Evolutionary conservation across 2,797 vertebrate species (phyloP), one percentile per base, ranked within the genome.

Genomic region (Eulemur rubriventer): DNA sequence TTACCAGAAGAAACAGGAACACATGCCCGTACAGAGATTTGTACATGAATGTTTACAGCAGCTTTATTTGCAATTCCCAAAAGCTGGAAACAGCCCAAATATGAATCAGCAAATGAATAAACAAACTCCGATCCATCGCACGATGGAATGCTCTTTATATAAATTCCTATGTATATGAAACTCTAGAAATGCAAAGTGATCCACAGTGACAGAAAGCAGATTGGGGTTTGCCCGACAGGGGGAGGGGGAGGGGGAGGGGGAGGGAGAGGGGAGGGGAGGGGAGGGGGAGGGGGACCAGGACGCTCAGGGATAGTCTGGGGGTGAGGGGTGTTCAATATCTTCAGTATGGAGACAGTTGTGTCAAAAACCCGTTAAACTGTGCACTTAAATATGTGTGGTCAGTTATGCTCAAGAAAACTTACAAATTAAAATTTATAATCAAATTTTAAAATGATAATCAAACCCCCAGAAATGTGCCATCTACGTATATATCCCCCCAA

Each of bases 11-110:
- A 63, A 67, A 50, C 33, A 16, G 24, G n/a, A 38, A 11, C 8
- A 4, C 2, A 0, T 1, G 8, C 30, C 33, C 7, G 3, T 7
- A 11, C 10, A 22, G 22, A 12, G 24, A 6, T 46, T 10, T 10
- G 30, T 6, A 1, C 17, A 2, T 2, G 13, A 11, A 10, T 12
- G 6, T 35, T 72, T 17, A 18, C 1, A 7, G 48, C 20, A 30
- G 65, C 79, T 50, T 65, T 33, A 22, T 72, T 41, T 65, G 28
- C 78, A 79, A 43, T n/a, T 24, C 16, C 16, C 33, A 1, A 70
- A 57, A 91, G 14, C 69, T 20, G 26, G 50, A 38, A 72, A 24
- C 43, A 30, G 7, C 76, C 52, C 65, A 57, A 41, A n/a, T 4
- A n/a, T 6, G 50, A 7, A 35, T 38, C 61, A 61, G 4, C 43